A percentile compares a stretch with the other conserved stretches of the same genome.
Evolutionary conservation across 1,140 invertebrate genomes (phyloP).

Genomic region (Ceratina japonica): DNA sequence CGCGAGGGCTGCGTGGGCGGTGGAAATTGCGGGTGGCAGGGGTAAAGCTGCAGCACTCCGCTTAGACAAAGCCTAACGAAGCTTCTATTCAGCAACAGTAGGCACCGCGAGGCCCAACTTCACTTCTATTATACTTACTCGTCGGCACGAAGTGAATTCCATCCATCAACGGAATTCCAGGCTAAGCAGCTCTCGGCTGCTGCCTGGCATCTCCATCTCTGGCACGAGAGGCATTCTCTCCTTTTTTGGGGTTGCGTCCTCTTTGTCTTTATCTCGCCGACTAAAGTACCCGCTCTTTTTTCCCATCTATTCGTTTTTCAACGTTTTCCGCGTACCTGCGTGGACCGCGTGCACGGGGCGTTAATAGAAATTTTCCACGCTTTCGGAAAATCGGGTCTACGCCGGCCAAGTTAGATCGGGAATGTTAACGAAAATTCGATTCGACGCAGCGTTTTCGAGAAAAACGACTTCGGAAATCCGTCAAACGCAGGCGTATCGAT

Average conservation of each 20-base stretch:
- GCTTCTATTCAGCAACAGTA: slow-evolving; percentile 68
- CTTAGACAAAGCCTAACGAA: slow-evolving; percentile 69
- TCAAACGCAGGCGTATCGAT: no score
- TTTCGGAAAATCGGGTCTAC: no score
- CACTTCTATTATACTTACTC: slow-evolving; percentile 66
- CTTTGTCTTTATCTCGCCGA: slow-evolving; percentile 38
- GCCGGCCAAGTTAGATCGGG: no score
- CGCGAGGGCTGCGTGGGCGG: slow-evolving; percentile 43
- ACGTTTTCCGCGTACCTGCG: no score
- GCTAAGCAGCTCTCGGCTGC: slow-evolving; percentile 53
- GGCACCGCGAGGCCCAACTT: slow-evolving; percentile 64
- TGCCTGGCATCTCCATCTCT: slow-evolving; percentile 38
- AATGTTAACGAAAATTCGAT: no score
- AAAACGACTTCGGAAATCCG: no score
- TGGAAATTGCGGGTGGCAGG: slow-evolving; percentile 47
- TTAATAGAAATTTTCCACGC: no score
- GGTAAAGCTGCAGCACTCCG: slow-evolving; percentile 54
- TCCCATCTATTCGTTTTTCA: background rate
- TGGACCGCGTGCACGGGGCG: no score
- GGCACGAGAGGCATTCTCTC: slow-evolving; percentile 44
- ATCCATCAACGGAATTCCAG: slow-evolving; percentile 63
- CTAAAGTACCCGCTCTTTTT: slow-evolving; percentile 13
- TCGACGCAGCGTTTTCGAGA: no score
- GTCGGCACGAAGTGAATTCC: slow-evolving; percentile 62
- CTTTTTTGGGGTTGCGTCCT: slow-evolving; percentile 42